Base-by-base conservation (phyloP, 2,797 vertebrate genomes). In the Ctenochaetus hawaiiensis region DNA sequence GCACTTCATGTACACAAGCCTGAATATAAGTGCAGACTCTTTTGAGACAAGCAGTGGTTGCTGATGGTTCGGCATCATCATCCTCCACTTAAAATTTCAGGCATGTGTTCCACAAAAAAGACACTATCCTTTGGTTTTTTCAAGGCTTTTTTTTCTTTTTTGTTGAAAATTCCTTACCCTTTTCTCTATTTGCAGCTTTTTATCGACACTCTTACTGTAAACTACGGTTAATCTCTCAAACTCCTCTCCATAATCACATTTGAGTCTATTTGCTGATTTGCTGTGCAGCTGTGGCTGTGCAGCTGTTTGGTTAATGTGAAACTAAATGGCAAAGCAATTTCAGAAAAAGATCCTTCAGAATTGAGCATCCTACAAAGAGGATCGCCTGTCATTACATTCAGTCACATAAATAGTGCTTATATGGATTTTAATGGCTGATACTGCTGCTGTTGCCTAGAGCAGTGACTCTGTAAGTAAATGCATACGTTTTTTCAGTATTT, bases 211-310 rank as follows among this genome's bases (percentile, higher is more conserved):
- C 30, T 34, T 34, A 34, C 30, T 6, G 30, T 30, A 1, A 67
- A 51, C 20, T 34, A 5, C 1, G 0, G 34, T 58, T 47, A 9
- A 44, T 37, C 43, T 56, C 34, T 49, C 18, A 16, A 23, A 7
- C 5, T 47, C 8, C 13, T 39, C n/a, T 63, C 11, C 44, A 26
- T 39, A 59, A 67, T 71, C 17, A 49, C 14, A 62, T 61, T 58
- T 14, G 13, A 17, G 56, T 37, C 60, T 62, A 22, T 80, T 77
- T 75, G 17, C 14, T 58, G 66, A 77, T 59, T 75, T 16, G 12
- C 52, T 64, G 20, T 63, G 45, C 9, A 43, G 49, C 71, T 39
- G 18, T 75, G n/a, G 12, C 52, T 64, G 20, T 63, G 45, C 9
- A 43, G 49, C 71, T 39, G 18, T 63, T 16, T 56, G 4, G 6